Evolutionary conservation across 2,113 vertebrate species (phyloP).

Genomic region (Vicugna pacos): DNA sequence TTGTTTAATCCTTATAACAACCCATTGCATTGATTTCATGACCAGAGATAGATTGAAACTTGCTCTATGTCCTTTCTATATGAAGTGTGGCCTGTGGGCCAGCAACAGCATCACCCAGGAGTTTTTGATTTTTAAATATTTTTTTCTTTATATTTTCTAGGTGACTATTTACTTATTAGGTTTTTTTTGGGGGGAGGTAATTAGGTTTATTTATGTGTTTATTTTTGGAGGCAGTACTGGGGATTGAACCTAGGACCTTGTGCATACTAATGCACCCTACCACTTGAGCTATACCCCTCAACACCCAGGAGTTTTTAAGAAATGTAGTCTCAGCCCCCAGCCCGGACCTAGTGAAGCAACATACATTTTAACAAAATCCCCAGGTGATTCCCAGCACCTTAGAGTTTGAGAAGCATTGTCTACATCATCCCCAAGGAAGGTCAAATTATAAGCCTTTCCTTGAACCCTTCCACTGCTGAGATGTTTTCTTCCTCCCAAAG

Average conservation of each 20-base stretch:
- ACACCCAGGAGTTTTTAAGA: not conserved
- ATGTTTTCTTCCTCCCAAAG: not conserved
- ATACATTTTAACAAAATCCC: not conserved
- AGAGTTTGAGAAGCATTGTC: not conserved
- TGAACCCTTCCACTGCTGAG: not conserved
- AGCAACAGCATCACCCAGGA: not conserved
- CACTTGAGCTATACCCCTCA: no score
- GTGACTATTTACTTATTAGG: no score
- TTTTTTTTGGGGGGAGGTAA: no score
- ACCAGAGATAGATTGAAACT: not conserved
- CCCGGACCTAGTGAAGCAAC: not conserved
- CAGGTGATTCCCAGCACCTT: not conserved
- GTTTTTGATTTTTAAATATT: not conserved
- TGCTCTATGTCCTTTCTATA: not conserved
- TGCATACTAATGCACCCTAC: no score
- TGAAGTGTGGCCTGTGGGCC: not conserved
- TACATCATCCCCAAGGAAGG: not conserved
- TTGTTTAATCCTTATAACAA: conserved; percentile 40
- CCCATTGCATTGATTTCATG: not conserved
- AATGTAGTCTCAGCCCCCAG: not conserved
- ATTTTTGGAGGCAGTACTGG: no score
- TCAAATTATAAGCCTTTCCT: not conserved
- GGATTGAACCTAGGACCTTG: no score
- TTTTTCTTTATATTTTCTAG: no score
- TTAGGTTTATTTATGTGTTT: no score